phyloP scores from a whole-genome alignment of 1,140 invertebrate genomes.

The Drosophila triauraria region DNA sequence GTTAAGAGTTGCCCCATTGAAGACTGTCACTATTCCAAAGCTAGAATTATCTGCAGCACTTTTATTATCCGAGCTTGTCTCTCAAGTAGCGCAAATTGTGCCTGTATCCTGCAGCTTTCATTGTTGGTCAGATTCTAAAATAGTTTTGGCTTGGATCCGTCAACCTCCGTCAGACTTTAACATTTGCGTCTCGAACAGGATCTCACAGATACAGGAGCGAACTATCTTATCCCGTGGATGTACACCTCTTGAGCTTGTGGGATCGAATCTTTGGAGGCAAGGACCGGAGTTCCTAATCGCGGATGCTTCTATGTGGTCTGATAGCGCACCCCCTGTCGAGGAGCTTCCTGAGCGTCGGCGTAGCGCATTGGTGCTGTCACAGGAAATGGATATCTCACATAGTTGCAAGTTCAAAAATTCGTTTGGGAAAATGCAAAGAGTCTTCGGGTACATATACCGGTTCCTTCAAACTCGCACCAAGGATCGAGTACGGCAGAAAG shows the following conservation, averaged over 20 bases:
- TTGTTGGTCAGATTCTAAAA: constrained; percentile 10
- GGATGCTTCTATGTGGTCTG: not conserved
- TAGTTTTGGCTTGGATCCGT: constrained; percentile 5
- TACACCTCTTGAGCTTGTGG: not conserved
- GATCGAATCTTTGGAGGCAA: not conserved
- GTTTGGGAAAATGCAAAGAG: no score
- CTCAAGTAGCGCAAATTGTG: not conserved
- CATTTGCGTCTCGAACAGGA: constrained; percentile 2
- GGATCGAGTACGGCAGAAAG: no score
- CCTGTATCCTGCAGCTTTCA: not conserved
- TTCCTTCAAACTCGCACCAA: no score
- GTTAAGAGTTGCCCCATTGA: constrained; percentile 4
- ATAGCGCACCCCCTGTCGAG: not conserved
- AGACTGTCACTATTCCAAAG: not conserved
- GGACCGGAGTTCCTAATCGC: not conserved
- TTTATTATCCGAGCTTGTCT: not conserved
- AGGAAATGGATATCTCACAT: no score
- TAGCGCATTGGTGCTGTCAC: no score
- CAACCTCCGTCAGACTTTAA: constrained; percentile 3
- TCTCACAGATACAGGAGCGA: constrained; percentile 2
- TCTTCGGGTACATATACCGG: no score
- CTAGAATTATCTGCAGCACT: not conserved
- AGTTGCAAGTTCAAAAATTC: no score
- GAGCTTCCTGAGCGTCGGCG: no score
- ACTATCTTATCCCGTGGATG: constrained; percentile 8